Evolutionary conservation across 2,113 vertebrate species (phyloP).

Genomic region (Xenopus laevis): DNA sequence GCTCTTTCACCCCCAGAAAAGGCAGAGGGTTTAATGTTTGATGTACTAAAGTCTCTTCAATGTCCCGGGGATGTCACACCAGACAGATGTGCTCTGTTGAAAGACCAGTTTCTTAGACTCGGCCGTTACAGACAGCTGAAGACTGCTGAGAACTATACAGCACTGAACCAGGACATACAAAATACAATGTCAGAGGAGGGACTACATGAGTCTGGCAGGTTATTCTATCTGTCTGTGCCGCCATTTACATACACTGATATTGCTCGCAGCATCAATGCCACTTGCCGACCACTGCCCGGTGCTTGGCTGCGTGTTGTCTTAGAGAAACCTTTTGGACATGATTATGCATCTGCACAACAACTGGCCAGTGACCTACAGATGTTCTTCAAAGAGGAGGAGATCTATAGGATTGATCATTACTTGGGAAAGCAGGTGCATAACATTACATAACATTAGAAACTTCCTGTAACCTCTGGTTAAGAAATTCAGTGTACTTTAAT

Average conservation of each 20-base stretch:
- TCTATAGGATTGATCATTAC: constrained; percentile 95
- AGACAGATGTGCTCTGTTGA: constrained; percentile 73
- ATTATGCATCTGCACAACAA: constrained; percentile 76
- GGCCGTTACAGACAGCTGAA: constrained; percentile 78
- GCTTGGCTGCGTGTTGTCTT: constrained; percentile 88
- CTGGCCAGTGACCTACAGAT: constrained; percentile 71
- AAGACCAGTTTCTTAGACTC: constrained; percentile 80
- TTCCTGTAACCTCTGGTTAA: too few species aligned
- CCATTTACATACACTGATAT: constrained; percentile 84
- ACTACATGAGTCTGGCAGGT: constrained; percentile 77
- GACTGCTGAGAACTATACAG: constrained; percentile 70
- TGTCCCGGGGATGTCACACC: constrained; percentile 64
- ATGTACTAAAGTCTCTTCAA: constrained; percentile 74
- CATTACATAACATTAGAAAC: too few species aligned
- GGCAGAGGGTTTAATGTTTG: constrained; percentile 68
- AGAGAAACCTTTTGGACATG: constrained; percentile 95
- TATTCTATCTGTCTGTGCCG: constrained; percentile 92
- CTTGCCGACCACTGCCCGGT: constrained; percentile 68
- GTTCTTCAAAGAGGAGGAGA: constrained; percentile 87
- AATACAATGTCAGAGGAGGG: constrained; percentile 64
- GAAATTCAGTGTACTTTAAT: too few species aligned
- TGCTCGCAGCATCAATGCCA: constrained; percentile 75
- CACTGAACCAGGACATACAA: constrained; percentile 68
- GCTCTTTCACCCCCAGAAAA: constrained; percentile 62
- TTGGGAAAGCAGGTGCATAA: constrained; percentile 86